Base-by-base conservation (phyloP, 2,797 vertebrate species). In the Orestias chungarensis region DNA sequence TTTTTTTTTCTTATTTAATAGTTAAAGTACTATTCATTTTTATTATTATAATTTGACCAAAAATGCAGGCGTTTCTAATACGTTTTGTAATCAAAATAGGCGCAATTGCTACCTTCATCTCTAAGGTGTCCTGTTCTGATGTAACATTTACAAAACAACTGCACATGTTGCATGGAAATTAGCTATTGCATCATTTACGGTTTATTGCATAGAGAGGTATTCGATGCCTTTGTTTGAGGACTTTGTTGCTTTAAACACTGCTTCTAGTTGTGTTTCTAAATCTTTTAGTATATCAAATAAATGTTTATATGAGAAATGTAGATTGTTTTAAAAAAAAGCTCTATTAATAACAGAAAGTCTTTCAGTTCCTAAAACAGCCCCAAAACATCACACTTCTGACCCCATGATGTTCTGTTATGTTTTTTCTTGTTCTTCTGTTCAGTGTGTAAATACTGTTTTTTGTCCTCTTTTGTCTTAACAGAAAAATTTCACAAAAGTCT, bases 171-270 rank as follows among this genome's bases (percentile, higher is more conserved):
- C 38, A 74, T 15, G 3, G n/a, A 66, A 3, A 64, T 29, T 23
- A 62, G 46, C n/a, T 75, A 70, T 73, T 70, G 62, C 70, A 71
- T 73, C 70, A 74, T 68, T 46, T 20, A 20, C 54, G 35, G 76
- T 66, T 62, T 64, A 40, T 27, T 47, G 40, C 40, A 69, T 44
- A 11, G 11, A 64, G 49, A 68, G 18, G 50, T 20, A 64, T 38
- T 38, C 74, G 59, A 64, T 65, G 62, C 47, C n/a, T n/a, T n/a
- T n/a, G n/a, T n/a, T n/a, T n/a, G n/a, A n/a, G n/a, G n/a, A n/a
- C n/a, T n/a, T 17, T 8, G 17, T 33, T 23, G 6, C 33, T 18
- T 57, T 18, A 57, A 17, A 35, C 3, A 35, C 35, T 59, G 10
- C 33, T 0, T 35, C 20, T 20, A 4, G 18, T 59, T 59, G 20